phyloP scores from a whole-genome alignment of 2,797 vertebrate species.

The Gallirallus australis region DNA sequence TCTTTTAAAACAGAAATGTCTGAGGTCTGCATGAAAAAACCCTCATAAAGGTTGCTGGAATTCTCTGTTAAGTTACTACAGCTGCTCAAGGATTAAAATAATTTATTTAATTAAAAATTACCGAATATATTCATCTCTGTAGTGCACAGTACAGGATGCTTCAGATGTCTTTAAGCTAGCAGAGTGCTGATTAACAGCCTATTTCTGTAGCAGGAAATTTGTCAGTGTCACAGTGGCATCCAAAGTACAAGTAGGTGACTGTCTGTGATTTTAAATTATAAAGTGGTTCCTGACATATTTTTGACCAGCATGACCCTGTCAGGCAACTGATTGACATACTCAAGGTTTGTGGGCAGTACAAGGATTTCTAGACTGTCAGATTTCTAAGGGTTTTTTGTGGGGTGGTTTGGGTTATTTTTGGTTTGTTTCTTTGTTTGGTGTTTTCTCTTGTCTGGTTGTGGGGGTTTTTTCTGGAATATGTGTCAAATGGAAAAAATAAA shows the following conservation, averaged over 20 bases:
- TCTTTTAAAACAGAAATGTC: not conserved
- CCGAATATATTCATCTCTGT: not conserved
- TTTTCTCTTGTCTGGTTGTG: not conserved
- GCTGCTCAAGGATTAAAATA: not conserved
- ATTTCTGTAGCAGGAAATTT: not conserved
- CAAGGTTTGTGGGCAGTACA: not conserved
- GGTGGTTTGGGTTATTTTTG: not conserved
- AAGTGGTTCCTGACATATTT: not conserved
- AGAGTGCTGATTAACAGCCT: not conserved
- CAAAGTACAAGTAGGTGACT: not conserved
- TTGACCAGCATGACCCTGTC: not conserved
- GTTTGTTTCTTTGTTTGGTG: not conserved
- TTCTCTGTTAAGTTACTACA: not conserved
- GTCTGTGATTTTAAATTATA: not conserved
- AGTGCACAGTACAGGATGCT: not conserved
- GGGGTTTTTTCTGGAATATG: not conserved
- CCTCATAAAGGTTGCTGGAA: not conserved
- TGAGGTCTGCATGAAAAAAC: not conserved
- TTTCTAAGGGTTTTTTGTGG: not conserved
- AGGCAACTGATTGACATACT: not conserved
- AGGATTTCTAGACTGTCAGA: not conserved
- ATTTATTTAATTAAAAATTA: not conserved
- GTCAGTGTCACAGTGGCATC: not conserved
- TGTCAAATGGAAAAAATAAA: not conserved
- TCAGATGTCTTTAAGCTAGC: not conserved